Conservation (phyloP, 2,113 vertebrate genomes). For the Dipodomys merriami region DNA sequence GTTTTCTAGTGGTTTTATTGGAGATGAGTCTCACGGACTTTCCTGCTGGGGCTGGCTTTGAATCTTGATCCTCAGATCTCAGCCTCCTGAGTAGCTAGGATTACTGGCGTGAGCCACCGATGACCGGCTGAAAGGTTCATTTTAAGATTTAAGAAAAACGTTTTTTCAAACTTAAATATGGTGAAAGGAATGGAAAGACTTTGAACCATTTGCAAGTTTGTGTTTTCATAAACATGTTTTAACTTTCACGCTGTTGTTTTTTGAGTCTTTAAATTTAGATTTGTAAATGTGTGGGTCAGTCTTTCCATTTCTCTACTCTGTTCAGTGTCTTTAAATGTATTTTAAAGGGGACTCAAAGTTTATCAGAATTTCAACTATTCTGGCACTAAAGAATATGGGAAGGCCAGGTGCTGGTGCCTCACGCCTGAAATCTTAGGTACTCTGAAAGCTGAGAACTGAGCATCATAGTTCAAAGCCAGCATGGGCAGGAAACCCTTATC, state of each 20-base stretch:
- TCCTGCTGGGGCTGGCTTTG: too few relatives aligned
- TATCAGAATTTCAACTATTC: conserved; percentile 52
- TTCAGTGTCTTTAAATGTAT: conserved; percentile 30
- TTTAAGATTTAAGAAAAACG: neutral
- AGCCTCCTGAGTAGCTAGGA: too few relatives aligned
- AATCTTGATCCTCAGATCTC: too few relatives aligned
- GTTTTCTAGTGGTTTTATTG: too few relatives aligned
- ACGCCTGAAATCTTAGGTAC: too few relatives aligned
- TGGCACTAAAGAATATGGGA: conserved; percentile 23
- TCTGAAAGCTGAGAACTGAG: too few relatives aligned
- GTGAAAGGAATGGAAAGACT: conserved; percentile 31
- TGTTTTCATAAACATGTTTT: conserved; percentile 56
- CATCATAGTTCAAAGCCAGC: too few relatives aligned
- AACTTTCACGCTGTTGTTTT: conserved; percentile 17
- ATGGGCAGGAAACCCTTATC: too few relatives aligned
- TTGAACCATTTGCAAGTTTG: neutral
- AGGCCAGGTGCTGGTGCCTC: too few relatives aligned
- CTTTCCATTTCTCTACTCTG: conserved; percentile 25
- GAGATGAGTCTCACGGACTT: too few relatives aligned
- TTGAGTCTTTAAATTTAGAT: conserved; percentile 45
- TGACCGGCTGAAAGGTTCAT: neutral
- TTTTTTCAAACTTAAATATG: conserved; percentile 7
- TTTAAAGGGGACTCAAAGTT: conserved; percentile 43
- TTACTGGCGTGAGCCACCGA: too few relatives aligned
- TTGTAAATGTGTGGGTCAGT: conserved; percentile 21